phyloP scores from a whole-genome alignment of 2,797 vertebrate species.

The Trematomus bernacchii region DNA sequence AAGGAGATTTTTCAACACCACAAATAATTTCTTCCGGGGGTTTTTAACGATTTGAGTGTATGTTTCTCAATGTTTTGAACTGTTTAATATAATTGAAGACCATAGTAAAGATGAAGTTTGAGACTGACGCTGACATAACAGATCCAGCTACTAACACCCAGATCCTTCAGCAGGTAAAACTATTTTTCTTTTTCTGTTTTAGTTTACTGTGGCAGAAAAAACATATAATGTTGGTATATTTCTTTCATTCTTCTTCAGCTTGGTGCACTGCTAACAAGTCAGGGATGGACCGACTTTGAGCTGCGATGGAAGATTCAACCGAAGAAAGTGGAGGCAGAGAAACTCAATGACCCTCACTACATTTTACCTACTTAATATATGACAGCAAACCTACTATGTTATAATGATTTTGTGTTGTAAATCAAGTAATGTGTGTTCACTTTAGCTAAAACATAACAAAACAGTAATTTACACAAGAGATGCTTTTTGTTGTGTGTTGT shows the following conservation, averaged over 20 bases:
- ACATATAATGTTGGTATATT: no score
- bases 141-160: background rate
- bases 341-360: no score
- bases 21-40: no score
- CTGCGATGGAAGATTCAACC: slow-evolving; percentile 17
- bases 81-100: background rate
- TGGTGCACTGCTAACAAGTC: background rate
- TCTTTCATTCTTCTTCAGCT: background rate
- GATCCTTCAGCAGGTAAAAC: slow-evolving; percentile 35
- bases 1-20: slow-evolving; percentile 9
- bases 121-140: slow-evolving; percentile 10
- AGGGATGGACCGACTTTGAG: background rate
- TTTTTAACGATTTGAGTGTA: background rate
- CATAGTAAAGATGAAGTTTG: slow-evolving; percentile 1
- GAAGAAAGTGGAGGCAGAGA: background rate
- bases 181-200: background rate
- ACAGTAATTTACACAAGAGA: no score
- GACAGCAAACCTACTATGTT: no score
- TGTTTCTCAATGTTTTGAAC: background rate
- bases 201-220: no score
- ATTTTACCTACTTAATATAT: no score
- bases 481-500: no score
- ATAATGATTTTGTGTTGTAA: no score
- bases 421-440: no score
- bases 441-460: no score